These are phyloP conservation scores for Euplagia quadripunctaria DNA, from an alignment of 2,888 invertebrate species.

Conservation along the genomic window DNA sequence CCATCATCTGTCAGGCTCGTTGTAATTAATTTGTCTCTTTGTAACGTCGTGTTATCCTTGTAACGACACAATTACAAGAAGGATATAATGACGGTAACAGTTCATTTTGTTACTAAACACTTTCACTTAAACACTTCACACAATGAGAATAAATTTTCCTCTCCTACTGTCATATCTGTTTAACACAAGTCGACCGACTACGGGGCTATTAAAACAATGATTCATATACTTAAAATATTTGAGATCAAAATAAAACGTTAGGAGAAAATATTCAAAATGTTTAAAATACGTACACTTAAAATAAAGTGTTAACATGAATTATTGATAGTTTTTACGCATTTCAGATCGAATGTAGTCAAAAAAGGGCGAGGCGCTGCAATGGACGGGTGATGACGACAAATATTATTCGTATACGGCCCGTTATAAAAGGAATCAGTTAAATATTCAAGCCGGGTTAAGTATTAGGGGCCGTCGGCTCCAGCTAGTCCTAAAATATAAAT, in stretches of 20 bases:
- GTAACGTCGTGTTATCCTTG: neutral
- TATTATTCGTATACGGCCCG: conserved; percentile 24
- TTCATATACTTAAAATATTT: too few species aligned
- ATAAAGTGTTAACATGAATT: too few species aligned
- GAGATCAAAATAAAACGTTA: too few species aligned
- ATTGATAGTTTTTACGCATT: too few species aligned
- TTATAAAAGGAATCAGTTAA: conserved; percentile 32
- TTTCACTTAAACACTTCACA: neutral
- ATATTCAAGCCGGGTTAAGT: conserved; percentile 38
- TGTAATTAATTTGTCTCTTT: conserved; percentile 2
- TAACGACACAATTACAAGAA: neutral
- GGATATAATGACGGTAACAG: neutral
- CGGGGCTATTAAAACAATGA: neutral
- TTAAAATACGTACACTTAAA: too few species aligned
- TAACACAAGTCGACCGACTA: neutral
- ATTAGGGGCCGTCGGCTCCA: conserved; percentile 6
- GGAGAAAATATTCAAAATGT: too few species aligned
- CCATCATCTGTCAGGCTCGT: neutral
- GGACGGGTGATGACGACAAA: conserved; percentile 15
- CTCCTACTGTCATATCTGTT: neutral
- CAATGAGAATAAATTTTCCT: neutral
- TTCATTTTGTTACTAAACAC: neutral
- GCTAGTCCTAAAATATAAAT: conserved; percentile 34
- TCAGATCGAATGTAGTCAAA: too few species aligned
- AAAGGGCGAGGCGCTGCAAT: too few species aligned